Base-by-base conservation (phyloP, 2,888 invertebrate species). In the Tridacna gigas region DNA sequence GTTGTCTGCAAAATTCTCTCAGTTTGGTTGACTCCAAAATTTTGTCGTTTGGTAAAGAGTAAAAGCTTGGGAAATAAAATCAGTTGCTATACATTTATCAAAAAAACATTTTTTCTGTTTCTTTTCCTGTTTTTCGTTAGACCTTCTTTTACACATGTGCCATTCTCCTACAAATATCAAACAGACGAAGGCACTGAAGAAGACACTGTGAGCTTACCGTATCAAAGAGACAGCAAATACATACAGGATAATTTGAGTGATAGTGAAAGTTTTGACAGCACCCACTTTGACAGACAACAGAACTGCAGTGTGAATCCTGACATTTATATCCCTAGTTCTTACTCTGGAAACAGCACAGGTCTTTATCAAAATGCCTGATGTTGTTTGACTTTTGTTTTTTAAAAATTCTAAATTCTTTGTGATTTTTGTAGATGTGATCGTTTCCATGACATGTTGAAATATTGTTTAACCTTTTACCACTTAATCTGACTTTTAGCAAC, bases 91-190 rank as follows among this genome's bases (percentile, higher is more conserved):
- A n/a, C n/a, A n/a, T n/a, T n/a, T n/a, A n/a, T n/a, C n/a, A n/a
- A n/a, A n/a, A n/a, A n/a, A n/a, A n/a, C n/a, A n/a, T n/a, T n/a
- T n/a, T n/a, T n/a, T 37, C 37, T 37, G 7, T 37, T 20, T 20
- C 11, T 56, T 15, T 11, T 56, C 56, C 9, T 56, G 3, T 56
- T 5, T 56, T 20, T 20, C 25, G 60, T 20, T 88, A 93, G 92
- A 73, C 85, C 83, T 12, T 74, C 90, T 0, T 87, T 89, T 74
- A 83, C 91, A 25, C 96, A 96, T 93, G 96, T 97, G 91, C 96
- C 96, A 96, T 97, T 97, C 95, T 97, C 97, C 73, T 97, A 97
- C 95, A 97, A 97, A 95, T 96, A 97, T 84, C 97, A 97, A 94
- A 96, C 97, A 94, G 97, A 97, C 94, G 96, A 96, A 0, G 96